Evolutionary conservation across 2,113 vertebrate species (phyloP), one percentile per base, ranked within the genome.

Genomic region (Gavialis gangeticus): DNA sequence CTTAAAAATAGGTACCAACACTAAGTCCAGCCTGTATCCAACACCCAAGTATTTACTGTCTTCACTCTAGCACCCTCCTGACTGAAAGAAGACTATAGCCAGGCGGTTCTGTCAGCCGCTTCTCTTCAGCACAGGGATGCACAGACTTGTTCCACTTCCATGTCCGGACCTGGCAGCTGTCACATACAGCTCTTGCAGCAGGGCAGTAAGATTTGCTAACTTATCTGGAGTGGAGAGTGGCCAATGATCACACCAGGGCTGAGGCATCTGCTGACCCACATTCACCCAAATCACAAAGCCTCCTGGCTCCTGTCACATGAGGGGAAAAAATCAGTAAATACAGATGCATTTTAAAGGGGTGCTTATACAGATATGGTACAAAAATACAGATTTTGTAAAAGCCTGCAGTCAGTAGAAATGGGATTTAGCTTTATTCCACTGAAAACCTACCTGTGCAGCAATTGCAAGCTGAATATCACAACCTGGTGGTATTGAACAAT

Each of bases 291-390:
- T 19, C 76, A 79, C 28, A 12, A 73, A 34, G 10, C 14, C n/a
- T 30, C 55, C 59, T 46, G 46, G 46, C 46, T 46, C 46, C 46
- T 6, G 11, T 71, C 11, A 71, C 22, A 21, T 62, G 22, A 62
- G 60, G 30, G 66, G 22, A 19, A 34, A 34, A 34, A 34, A 17
- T 34, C 18, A 21, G 22, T 4, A 69, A 17, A 22, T 17, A 71
- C n/a, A 71, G 30, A 21, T 37, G 13, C 30, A 71, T 34, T n/a
- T 71, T 34, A 71, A 71, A 37, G 19, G 30, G 30, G 56, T 46
- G 60, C 0, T 0, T 46, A 79, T 28, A 34, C 30, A 71, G 67
- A 37, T 21, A 71, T 21, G 22, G 30, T 10, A 59, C n/a, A 9
- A 3, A 59, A 85, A 46, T 46, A 79, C 66, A 75, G 46, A 73